phyloP scores from a whole-genome alignment of 2,888 invertebrate genomes.

The Aleiodes alternator region DNA sequence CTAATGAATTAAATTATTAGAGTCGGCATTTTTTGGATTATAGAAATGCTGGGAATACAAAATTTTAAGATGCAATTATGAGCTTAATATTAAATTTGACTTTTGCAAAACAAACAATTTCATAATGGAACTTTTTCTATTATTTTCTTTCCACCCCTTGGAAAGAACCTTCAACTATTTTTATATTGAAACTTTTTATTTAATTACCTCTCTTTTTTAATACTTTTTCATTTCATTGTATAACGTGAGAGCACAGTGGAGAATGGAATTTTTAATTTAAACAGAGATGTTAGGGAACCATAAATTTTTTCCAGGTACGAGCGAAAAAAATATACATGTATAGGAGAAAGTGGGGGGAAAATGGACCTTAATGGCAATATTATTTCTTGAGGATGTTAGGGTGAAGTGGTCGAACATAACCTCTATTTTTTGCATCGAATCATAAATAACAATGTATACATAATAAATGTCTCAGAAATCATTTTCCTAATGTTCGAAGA shows the following conservation, averaged over 20 bases:
- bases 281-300: constrained; percentile 16
- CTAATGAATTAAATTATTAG: too few relatives aligned
- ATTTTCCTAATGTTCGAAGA: too few relatives aligned
- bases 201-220: neutral
- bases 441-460: too few relatives aligned
- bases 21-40: too few relatives aligned
- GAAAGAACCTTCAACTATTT: neutral
- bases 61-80: too few relatives aligned
- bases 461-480: too few relatives aligned
- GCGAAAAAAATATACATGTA: constrained; percentile 3
- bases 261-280: constrained; percentile 32
- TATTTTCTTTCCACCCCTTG: neutral
- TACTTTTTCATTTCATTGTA: neutral
- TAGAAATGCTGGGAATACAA: too few relatives aligned
- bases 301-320: constrained; percentile 1
- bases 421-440: too few relatives aligned
- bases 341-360: too few relatives aligned
- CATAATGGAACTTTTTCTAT: neutral
- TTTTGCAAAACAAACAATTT: neutral
- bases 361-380: too few relatives aligned
- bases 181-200: constrained; percentile 1
- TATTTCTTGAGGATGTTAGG: too few relatives aligned
- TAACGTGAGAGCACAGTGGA: constrained; percentile 1
- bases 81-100: neutral
- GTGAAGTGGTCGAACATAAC: too few relatives aligned